Evolutionary conservation across 30 jellyfish, hydroid and myxozoan species (phyloP), one percentile per base, ranked within the genome.

Genomic region (Aurelia aurita complex sp. Pacific): DNA sequence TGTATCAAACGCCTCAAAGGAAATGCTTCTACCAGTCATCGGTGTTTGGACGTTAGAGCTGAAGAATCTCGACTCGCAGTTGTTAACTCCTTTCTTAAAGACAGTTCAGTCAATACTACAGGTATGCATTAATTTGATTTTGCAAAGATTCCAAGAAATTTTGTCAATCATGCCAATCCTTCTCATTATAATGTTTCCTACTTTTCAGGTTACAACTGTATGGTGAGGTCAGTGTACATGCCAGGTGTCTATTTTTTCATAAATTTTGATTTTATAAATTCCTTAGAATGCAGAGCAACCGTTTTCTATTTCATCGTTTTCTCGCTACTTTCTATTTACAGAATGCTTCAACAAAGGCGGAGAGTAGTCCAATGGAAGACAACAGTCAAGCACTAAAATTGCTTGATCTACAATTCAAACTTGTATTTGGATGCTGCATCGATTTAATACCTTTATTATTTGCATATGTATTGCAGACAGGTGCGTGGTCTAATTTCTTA

Each of bases 11-110:
- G 91, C 85, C 5, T 77, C 97, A 1, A 74, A 80, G 57, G 72
- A 81, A n/a, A 54, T 92, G 74, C 96, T 94, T 7, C 81, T 94
- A 0, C 97, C 98, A 10, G 98, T 89, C n/a, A 68, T 94, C 36
- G 96, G 92, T 1, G 85, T 83, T 16, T 94, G 98, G 98, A 80
- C 98, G 15, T 65, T 77, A 63, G 96, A 94, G 80, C 69, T 94
- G 4, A 83, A 80, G 67, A 77, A 83, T 55, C 89, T 94, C 10
- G 97, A 88, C 53, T 52, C 89, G 23, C 94, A 78, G 64, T 54
- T 88, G 53, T 64, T 76, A 19, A 17, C 94, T 38, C 91, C 87
- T 15, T 80, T 94, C 23, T 64, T 88, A 17, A 86, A 68, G 62
- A 78, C 81, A n/a, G 81, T 65, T 3, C 69, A 88, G 18, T 40